Evolutionary conservation across 2,888 invertebrate genomes (phyloP).

Genomic region (Agrotis puta): DNA sequence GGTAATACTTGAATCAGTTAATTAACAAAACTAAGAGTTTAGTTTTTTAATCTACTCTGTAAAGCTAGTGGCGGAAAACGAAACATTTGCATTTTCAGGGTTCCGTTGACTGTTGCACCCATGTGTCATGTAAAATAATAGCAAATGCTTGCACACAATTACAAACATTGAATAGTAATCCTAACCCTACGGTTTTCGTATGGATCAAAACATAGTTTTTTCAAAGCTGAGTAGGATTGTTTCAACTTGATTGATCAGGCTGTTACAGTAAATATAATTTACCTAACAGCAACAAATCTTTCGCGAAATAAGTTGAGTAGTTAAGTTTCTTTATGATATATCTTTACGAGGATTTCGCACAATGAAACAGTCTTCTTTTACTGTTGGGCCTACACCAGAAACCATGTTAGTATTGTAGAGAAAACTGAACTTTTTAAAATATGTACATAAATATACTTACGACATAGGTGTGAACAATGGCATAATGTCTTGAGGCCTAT

Average conservation of each 20-base stretch:
- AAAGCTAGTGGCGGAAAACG: background rate
- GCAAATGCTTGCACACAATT: conserved; percentile 3
- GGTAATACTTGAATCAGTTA: background rate
- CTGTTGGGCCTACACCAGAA: background rate
- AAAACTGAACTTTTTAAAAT: background rate
- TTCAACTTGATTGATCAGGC: too few species aligned
- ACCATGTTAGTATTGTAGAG: background rate
- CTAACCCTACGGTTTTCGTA: too few species aligned
- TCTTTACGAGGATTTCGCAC: too few species aligned
- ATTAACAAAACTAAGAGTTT: background rate
- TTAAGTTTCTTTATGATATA: too few species aligned
- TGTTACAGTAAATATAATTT: too few species aligned
- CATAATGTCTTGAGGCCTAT: conserved; percentile 16
- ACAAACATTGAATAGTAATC: background rate
- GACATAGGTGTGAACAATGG: background rate
- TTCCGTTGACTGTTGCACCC: background rate
- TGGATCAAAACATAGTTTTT: too few species aligned
- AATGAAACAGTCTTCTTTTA: background rate
- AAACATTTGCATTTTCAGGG: background rate
- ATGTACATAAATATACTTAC: background rate
- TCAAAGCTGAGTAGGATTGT: too few species aligned
- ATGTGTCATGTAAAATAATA: conserved; percentile 8
- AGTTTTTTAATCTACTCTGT: background rate
- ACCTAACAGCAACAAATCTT: too few species aligned
- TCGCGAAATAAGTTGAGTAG: too few species aligned